Conservation (phyloP, 2,113 vertebrate genomes). For the Paratilapia polleni region DNA sequence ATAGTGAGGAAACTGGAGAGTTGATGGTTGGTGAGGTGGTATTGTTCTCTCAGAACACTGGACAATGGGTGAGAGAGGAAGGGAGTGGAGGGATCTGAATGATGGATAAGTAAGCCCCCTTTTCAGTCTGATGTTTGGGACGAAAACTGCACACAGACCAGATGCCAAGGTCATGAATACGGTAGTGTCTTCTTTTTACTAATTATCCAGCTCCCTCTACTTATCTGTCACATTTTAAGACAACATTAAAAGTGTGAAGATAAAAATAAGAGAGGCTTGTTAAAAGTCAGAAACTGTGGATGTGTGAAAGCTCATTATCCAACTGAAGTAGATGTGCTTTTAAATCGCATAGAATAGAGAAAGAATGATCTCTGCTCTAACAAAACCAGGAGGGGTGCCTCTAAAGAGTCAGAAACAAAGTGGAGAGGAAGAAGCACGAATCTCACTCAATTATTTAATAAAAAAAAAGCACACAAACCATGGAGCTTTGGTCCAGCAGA, state of each 20-base stretch:
- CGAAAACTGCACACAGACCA: not conserved
- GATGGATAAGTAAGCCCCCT: slow-evolving; percentile 10
- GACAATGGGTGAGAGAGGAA: not conserved
- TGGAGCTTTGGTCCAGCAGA: not conserved
- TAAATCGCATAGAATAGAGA: slow-evolving; percentile 10
- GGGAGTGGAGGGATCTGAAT: not conserved
- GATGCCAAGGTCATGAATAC: slow-evolving; percentile 11
- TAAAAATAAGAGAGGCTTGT: slow-evolving; percentile 47
- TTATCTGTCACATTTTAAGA: slow-evolving; percentile 43
- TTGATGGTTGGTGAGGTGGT: not conserved
- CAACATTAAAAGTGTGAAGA: slow-evolving; percentile 45
- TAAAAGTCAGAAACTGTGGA: slow-evolving; percentile 38
- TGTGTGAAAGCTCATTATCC: slow-evolving; percentile 52
- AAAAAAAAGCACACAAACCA: not conserved
- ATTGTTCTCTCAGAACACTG: not conserved
- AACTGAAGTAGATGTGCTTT: not conserved
- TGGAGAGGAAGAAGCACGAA: not conserved
- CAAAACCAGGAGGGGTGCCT: not conserved
- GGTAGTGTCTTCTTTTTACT: slow-evolving; percentile 6
- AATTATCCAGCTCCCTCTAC: slow-evolving; percentile 45
- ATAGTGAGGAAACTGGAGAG: not conserved
- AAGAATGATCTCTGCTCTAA: slow-evolving; percentile 16
- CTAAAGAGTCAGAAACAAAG: not conserved
- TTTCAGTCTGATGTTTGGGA: slow-evolving; percentile 19
- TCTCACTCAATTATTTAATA: not conserved